phyloP scores from a whole-genome alignment of 2,113 vertebrate genomes.

The Xerus inauris region DNA sequence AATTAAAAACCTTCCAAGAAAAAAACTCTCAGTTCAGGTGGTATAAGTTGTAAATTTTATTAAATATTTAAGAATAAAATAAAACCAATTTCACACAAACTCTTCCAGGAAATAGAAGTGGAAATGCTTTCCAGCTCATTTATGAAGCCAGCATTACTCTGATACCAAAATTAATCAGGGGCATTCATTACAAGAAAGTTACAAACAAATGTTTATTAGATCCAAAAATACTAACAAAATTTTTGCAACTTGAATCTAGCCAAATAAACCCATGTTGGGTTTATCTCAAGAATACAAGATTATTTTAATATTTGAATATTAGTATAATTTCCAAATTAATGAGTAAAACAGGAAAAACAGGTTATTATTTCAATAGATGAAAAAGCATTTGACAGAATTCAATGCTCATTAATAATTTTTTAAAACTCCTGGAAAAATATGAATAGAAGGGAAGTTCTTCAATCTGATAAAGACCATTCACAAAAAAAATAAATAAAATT shows the following conservation, averaged over 20 bases:
- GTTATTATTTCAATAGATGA: not conserved
- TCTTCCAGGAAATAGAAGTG: too few relatives aligned
- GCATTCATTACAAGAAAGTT: not conserved
- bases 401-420: not conserved
- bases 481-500: not conserved
- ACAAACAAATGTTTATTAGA: not conserved
- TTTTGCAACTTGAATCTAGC: not conserved
- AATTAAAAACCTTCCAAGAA: not conserved
- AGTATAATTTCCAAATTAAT: not conserved
- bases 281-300: not conserved
- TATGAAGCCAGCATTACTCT: too few relatives aligned
- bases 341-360: not conserved
- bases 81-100: not conserved
- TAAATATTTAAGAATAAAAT: not conserved
- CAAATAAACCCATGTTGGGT: not conserved
- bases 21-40: not conserved
- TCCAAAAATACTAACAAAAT: not conserved
- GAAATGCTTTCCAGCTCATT: too few relatives aligned
- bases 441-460: not conserved
- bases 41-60: not conserved
- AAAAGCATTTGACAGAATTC: not conserved
- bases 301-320: not conserved
- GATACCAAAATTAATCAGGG: not conserved
- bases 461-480: not conserved
- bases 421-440: not conserved